Evolutionary conservation across 2,113 vertebrate species (phyloP).

Genomic region (Sarotherodon lohbergeri): DNA sequence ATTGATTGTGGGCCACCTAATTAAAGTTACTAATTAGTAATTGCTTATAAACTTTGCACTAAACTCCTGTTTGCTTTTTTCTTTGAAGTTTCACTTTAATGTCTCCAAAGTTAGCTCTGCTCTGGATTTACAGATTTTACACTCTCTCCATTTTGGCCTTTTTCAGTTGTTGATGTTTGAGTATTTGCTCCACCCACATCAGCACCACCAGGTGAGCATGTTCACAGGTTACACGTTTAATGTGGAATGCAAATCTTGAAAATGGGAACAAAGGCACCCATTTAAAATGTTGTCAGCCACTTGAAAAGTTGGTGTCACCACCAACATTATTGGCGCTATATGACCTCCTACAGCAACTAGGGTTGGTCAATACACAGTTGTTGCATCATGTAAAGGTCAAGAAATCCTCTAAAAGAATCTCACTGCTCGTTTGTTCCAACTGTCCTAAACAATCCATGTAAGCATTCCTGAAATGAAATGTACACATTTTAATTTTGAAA

Average conservation of each 20-base stretch:
- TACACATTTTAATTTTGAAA: neutral
- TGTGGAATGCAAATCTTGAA: neutral
- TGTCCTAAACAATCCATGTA: neutral
- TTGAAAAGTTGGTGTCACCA: neutral
- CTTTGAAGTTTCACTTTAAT: neutral
- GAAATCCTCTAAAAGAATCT: neutral
- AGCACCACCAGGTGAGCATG: neutral
- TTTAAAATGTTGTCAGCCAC: neutral
- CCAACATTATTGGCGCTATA: neutral
- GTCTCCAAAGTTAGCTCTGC: neutral
- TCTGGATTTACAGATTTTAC: neutral
- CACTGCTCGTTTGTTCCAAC: neutral
- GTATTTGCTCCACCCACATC: neutral
- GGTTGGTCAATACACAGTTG: neutral
- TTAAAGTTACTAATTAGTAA: neutral
- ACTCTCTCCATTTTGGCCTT: neutral
- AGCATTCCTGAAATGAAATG: neutral
- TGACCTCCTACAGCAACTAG: neutral
- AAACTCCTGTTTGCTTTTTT: neutral
- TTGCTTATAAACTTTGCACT: neutral
- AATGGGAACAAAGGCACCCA: neutral
- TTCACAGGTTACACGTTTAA: neutral
- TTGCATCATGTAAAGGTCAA: neutral
- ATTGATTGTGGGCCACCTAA: neutral
- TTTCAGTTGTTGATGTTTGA: neutral